phyloP scores from a whole-genome alignment of 2,888 invertebrate genomes.

The Dorcus parallelipipedus region DNA sequence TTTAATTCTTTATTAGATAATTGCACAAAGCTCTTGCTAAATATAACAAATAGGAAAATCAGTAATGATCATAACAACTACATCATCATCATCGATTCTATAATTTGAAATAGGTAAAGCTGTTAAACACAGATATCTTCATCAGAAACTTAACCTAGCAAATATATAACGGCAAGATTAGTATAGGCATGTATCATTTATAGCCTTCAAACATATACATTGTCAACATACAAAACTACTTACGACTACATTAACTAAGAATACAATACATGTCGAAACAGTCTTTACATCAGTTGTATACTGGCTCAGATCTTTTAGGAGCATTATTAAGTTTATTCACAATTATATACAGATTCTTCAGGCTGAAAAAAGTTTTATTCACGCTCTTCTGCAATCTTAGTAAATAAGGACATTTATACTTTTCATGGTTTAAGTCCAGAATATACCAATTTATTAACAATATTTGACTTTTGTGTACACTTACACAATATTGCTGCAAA shows the following conservation, averaged over 20 bases:
- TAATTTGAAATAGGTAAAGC: conserved; percentile 10
- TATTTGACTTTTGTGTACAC: too few relatives aligned
- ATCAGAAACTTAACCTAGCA: neutral
- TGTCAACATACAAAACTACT: conserved; percentile 11
- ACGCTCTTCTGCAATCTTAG: too few relatives aligned
- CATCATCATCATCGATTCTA: conserved; percentile 12
- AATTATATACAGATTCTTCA: conserved; percentile 11
- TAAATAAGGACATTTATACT: too few relatives aligned
- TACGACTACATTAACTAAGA: conserved; percentile 5
- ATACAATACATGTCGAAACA: conserved; percentile 27
- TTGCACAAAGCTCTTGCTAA: conserved; percentile 24
- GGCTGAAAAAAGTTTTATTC: too few relatives aligned
- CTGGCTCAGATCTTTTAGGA: conserved; percentile 35
- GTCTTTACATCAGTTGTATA: conserved; percentile 36
- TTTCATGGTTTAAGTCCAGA: too few relatives aligned
- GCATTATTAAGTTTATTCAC: conserved; percentile 25
- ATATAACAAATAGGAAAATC: conserved; percentile 18
- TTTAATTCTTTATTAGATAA: conserved; percentile 17
- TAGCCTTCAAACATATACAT: conserved; percentile 6
- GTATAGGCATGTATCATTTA: conserved; percentile 14
- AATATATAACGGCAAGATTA: conserved; percentile 16
- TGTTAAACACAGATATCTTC: neutral
- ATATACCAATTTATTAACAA: too few relatives aligned
- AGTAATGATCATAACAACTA: conserved; percentile 14
- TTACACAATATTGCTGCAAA: neutral